Base-by-base conservation (phyloP, 1,140 invertebrate genomes). In the Elysia chlorotica region DNA sequence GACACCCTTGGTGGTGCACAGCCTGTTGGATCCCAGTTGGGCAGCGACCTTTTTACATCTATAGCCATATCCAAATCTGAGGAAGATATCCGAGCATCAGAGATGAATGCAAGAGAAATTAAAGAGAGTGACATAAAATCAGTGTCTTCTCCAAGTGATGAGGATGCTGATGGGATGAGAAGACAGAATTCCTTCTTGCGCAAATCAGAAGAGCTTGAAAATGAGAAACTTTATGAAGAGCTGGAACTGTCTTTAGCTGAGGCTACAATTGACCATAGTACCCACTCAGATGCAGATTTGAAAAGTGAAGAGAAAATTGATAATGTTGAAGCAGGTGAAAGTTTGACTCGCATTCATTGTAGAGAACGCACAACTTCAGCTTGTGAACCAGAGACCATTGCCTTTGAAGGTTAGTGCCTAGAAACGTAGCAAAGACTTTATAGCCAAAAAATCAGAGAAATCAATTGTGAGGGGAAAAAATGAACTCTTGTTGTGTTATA, bases 331-430 rank as follows among this genome's bases (percentile, higher is more conserved):
- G 35, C 2, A 28, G 31, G 28, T 25, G 65, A 53, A 70, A 66
- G 72, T 72, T 28, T 70, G 25, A 74, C 71, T 21, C 73, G 28
- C 33, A 38, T 65, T 67, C 35, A 28, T 33, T 61, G 70, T 48
- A 41, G 73, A 31, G 73, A 77, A 57, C 70, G 74, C 35, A 74
- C 54, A 19, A 59, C 73, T 38, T 73, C 76, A 2, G 25, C 66
- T 31, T 74, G 65, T 35, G 77, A 82, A 65, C 76, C 79, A 53
- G 79, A 81, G 57, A 79, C 77, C 65, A 77, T 82, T 21, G 75
- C 77, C 19, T 82, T 81, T 75, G 74, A 81, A 63, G 70, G 76
- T 67, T 71, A 73, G 6, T 33, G 17, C n/a, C n/a, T n/a, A n/a
- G n/a, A n/a, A n/a, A n/a, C n/a, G n/a, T n/a, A n/a, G n/a, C n/a